phyloP scores from a whole-genome alignment of 2,113 vertebrate species.

The Centropus unirufus region DNA sequence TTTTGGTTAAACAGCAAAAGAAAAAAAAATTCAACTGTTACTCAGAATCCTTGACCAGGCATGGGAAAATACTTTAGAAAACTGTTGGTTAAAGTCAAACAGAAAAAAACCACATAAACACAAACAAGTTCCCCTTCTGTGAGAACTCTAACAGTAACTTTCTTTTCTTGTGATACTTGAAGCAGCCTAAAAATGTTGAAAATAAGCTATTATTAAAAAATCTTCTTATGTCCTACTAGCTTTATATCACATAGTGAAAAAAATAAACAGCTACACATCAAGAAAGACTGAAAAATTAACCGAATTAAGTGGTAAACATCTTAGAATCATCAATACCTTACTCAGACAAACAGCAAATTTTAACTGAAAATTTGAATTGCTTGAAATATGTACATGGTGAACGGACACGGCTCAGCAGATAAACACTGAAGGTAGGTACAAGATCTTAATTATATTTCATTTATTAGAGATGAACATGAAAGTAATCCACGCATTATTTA shows the following conservation, averaged over 20 bases:
- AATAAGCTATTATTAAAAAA: neutral
- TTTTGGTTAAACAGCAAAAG: neutral
- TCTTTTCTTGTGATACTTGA: neutral
- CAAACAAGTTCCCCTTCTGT: neutral
- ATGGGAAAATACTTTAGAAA: neutral
- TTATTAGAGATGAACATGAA: neutral
- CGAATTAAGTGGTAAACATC: neutral
- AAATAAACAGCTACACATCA: neutral
- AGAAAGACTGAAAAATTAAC: neutral
- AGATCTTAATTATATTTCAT: neutral
- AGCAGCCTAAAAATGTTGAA: neutral
- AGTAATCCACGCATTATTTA: neutral
- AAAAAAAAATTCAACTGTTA: neutral
- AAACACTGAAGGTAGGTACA: neutral
- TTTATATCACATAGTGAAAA: neutral
- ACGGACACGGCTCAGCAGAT: neutral
- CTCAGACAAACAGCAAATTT: neutral
- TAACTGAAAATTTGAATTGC: neutral
- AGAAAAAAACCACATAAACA: neutral
- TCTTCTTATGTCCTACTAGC: neutral
- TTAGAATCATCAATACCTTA: neutral
- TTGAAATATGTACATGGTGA: neutral
- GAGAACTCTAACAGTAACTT: neutral
- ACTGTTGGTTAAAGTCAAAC: neutral
- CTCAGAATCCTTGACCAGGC: neutral